These are phyloP conservation scores for Pseudomugil tenellus DNA, from an alignment of 2,797 vertebrate genomes.

Conservation along the genomic window DNA sequence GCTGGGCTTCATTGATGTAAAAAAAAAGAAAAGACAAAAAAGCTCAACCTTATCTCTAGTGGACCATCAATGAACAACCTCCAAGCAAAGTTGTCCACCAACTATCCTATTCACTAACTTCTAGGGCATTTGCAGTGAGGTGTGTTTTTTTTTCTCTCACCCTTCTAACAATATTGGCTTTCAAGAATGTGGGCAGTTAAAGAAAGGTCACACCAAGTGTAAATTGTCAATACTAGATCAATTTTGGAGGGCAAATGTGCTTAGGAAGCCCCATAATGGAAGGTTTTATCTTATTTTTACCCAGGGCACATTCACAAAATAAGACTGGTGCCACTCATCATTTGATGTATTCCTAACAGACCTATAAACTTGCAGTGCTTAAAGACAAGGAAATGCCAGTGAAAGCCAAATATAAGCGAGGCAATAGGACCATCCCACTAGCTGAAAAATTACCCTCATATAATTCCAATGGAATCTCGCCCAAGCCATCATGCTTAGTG, in stretches of 20 bases:
- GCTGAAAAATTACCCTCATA: conserved; percentile 84
- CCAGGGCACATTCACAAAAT: conserved; percentile 78
- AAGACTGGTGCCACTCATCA: conserved; percentile 79
- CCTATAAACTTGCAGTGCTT: conserved; percentile 81
- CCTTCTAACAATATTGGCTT: conserved; percentile 75
- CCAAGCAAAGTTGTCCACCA: conserved; percentile 45
- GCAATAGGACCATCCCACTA: conserved; percentile 65
- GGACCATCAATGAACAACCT: conserved; percentile 46
- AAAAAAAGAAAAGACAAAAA: conserved; percentile 5
- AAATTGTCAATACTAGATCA: conserved; percentile 84
- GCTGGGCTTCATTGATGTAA: conserved; percentile 47
- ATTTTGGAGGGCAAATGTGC: conserved; percentile 81
- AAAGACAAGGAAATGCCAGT: conserved; percentile 76
- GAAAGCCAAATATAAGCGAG: conserved; percentile 68
- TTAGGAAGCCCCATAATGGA: conserved; percentile 81
- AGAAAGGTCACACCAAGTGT: conserved; percentile 84
- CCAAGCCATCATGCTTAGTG: conserved; percentile 74
- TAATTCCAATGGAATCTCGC: conserved; percentile 78
- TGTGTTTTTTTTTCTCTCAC: conserved; percentile 54
- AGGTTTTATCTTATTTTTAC: conserved; percentile 83
- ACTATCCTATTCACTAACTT: conserved; percentile 70
- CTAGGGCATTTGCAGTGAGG: conserved; percentile 59
- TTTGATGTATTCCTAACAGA: conserved; percentile 85
- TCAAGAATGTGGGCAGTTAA: conserved; percentile 79
- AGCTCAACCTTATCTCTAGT: conserved; percentile 47